Evolutionary conservation across 2,113 vertebrate genomes (phyloP).

Genomic region (Penelope pileata): DNA sequence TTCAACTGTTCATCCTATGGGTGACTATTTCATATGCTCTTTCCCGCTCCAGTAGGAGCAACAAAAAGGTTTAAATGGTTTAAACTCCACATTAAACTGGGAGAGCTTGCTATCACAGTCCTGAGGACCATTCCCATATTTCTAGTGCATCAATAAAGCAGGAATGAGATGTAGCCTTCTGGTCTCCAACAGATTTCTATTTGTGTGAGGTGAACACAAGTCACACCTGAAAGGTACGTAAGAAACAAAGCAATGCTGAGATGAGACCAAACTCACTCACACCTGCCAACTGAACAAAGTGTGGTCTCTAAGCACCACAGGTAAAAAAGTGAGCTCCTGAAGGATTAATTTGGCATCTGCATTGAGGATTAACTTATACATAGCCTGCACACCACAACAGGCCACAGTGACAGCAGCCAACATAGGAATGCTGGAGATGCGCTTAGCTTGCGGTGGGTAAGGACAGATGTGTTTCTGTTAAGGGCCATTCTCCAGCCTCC

Average conservation of each 20-base stretch:
- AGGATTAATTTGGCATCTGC: background rate
- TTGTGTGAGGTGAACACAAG: background rate
- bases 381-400: background rate
- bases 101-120: background rate
- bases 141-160: background rate
- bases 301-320: background rate
- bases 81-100: background rate
- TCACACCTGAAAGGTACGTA: background rate
- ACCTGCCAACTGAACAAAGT: background rate
- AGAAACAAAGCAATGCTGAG: background rate
- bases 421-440: background rate
- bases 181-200: background rate
- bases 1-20: background rate
- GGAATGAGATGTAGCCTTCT: background rate
- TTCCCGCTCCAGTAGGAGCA: background rate
- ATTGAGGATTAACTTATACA: background rate
- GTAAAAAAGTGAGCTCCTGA: background rate
- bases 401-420: background rate
- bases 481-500: background rate
- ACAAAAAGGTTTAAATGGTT: background rate
- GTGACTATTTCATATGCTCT: background rate
- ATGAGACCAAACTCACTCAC: background rate
- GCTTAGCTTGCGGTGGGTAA: background rate
- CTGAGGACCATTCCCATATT: background rate
- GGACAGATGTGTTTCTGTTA: background rate